These are phyloP conservation scores for Nilaparvata lugens DNA, from an alignment of 1,140 invertebrate species.

Conservation along the genomic window DNA sequence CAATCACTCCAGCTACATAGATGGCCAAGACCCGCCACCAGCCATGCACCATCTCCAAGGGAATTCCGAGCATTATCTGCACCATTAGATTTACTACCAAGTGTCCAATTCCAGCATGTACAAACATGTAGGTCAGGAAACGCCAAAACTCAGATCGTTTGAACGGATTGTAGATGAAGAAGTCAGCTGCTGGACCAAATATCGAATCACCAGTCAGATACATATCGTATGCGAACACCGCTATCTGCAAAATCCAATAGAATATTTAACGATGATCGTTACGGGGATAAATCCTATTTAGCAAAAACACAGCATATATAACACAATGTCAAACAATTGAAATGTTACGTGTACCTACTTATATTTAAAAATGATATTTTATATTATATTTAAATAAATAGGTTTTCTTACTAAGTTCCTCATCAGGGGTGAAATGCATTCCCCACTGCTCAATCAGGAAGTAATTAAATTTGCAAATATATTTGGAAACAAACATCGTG, in stretches of 20 bases:
- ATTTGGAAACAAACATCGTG: too few relatives aligned
- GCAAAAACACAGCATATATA: too few relatives aligned
- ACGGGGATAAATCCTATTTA: too few relatives aligned
- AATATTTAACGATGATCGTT: too few relatives aligned
- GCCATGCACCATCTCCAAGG: slow-evolving; percentile 91
- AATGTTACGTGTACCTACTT: too few relatives aligned
- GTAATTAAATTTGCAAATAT: too few relatives aligned
- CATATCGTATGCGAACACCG: slow-evolving; percentile 18
- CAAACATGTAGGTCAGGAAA: slow-evolving; percentile 92
- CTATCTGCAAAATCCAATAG: slow-evolving; percentile 27
- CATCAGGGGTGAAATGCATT: too few relatives aligned
- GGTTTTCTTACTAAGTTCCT: too few relatives aligned
- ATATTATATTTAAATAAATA: too few relatives aligned
- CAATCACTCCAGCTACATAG: slow-evolving; percentile 71
- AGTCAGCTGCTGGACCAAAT: slow-evolving; percentile 56
- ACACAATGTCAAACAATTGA: too few relatives aligned
- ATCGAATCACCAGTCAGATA: not conserved
- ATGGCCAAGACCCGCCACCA: slow-evolving; percentile 82
- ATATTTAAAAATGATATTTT: too few relatives aligned
- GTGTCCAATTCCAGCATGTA: slow-evolving; percentile 81
- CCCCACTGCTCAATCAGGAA: too few relatives aligned
- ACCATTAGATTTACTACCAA: slow-evolving; percentile 86
- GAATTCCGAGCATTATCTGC: slow-evolving; percentile 84
- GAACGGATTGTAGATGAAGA: slow-evolving; percentile 85
- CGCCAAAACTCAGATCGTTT: slow-evolving; percentile 84